Conservation (phyloP, 2,888 invertebrate species). For the Meloe dianella region DNA sequence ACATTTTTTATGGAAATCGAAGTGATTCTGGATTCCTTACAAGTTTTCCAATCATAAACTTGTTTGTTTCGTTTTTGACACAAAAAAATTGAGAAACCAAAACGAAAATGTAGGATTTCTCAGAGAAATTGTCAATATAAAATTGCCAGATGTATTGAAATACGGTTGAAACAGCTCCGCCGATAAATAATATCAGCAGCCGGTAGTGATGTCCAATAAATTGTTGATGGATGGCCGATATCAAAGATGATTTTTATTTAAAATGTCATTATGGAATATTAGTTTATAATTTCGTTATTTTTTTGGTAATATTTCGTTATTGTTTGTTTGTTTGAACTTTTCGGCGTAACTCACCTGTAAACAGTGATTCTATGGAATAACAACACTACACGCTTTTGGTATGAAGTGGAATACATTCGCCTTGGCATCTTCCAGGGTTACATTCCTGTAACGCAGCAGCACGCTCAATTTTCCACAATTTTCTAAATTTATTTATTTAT, state of each 20-base stretch:
- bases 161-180: slow-evolving; percentile 24
- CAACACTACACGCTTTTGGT: slow-evolving; percentile 64
- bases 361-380: slow-evolving; percentile 42
- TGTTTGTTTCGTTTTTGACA: too few relatives aligned
- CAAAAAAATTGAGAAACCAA: too few relatives aligned
- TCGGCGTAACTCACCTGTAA: slow-evolving; percentile 46
- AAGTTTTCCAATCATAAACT: too few relatives aligned
- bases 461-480: slow-evolving; percentile 29
- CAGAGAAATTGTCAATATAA: slow-evolving; percentile 5
- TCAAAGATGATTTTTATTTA: not conserved
- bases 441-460: slow-evolving; percentile 55
- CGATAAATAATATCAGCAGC: slow-evolving; percentile 18
- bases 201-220: slow-evolving; percentile 38
- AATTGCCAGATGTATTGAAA: slow-evolving; percentile 18
- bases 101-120: too few relatives aligned
- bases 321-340: slow-evolving; percentile 5
- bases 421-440: slow-evolving; percentile 61
- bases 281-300: slow-evolving; percentile 13
- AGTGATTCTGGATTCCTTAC: not conserved
- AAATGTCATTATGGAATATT: slow-evolving; percentile 13
- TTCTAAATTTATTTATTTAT: slow-evolving; percentile 13
- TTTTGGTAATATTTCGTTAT: not conserved
- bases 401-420: slow-evolving; percentile 68
- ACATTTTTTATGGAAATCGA: not conserved
- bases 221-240: slow-evolving; percentile 26